A percentile compares a stretch with the other conserved stretches of the same genome.
phyloP scores from a whole-genome alignment of 2,113 vertebrate species.

The Lepidiolamprologus cunningtoni region DNA sequence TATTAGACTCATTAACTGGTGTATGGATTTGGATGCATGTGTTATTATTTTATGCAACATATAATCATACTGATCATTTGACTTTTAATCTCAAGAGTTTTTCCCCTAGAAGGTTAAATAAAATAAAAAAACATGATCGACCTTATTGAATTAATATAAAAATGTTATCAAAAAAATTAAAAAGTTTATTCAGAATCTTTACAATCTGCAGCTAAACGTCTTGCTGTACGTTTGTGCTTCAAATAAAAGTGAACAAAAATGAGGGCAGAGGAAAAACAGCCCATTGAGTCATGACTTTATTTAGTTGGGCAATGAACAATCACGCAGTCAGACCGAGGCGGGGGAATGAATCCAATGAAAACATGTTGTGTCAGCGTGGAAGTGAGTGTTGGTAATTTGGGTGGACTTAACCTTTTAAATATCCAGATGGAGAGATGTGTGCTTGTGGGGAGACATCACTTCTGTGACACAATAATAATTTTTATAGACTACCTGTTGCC shows the following conservation, averaged over 20 bases:
- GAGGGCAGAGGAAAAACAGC: background rate
- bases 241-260: background rate
- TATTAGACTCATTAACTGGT: background rate
- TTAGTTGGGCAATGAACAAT: background rate
- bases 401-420: background rate
- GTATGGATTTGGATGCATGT: background rate
- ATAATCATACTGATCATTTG: fast-evolving
- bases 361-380: background rate
- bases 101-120: fast-evolving
- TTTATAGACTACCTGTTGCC: background rate
- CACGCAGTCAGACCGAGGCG: background rate
- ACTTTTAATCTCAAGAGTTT: background rate
- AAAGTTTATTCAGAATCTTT: background rate
- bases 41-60: background rate
- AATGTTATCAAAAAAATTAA: fast-evolving
- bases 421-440: background rate
- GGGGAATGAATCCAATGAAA: background rate
- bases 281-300: background rate
- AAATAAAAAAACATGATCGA: background rate
- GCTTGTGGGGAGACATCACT: background rate
- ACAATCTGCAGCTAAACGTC: background rate
- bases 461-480: background rate
- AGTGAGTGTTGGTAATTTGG: background rate
- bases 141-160: background rate
- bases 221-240: background rate